Base-by-base conservation (phyloP, 2,888 invertebrate species). In the Oligia strigilis region DNA sequence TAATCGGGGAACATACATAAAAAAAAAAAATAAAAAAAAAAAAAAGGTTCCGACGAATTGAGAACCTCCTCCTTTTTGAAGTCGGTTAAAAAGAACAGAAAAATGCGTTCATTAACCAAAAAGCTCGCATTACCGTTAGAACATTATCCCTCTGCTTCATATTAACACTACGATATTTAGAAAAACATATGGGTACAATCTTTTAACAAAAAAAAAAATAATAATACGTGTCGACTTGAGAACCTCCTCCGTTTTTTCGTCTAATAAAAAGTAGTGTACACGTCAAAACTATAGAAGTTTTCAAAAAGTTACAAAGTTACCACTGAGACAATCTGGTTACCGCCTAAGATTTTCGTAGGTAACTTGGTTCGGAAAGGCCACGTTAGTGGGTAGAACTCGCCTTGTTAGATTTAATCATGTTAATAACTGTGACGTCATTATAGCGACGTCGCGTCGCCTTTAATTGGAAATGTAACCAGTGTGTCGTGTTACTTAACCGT, bases 361-460 rank as follows among this genome's bases (percentile, higher is more conserved):
- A 87, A 80, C 75, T 72, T 77, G 72, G 17, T 87, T 69, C 55
- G 70, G 70, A 84, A 83, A 73, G 87, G 79, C 66, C 72, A 70
- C 19, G 81, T 76, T 84, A 84, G 74, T 84, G 73, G 76, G 65
- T 71, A 76, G 74, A 74, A 52, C 78, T 46, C 55, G 64, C 65
- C 69, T 79, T 70, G 87, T 84, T 80, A 75, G 66, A 73, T 87
- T 71, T 84, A 84, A 84, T 84, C 80, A 73, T 75, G 75, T 84
- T 84, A 84, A 84, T 87, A 84, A 84, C 81, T 75, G 76, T 87
- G 80, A 85, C 76, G 76, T 84, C 76, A 87, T 87, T 84, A 72
- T 52, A 49, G 40, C 65, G 80, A 80, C 71, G 71, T 73, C 64
- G 40, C 13, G 71, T 73, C 64, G 40, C 13, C 40, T 71, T 55